Base-by-base conservation (phyloP, 2,113 vertebrate genomes). In the Corapipo altera region DNA sequence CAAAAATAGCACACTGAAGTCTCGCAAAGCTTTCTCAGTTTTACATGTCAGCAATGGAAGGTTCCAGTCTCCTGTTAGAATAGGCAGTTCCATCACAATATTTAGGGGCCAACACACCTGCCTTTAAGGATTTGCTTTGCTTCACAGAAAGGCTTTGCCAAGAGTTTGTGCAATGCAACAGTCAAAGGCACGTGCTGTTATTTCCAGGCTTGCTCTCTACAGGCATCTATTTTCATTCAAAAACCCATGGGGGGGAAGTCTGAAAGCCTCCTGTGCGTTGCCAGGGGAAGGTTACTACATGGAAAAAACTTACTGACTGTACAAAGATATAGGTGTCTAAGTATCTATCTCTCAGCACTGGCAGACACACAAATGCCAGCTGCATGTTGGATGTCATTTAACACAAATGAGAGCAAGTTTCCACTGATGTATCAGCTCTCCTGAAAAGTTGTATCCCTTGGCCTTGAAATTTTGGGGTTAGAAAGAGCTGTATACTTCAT, bases 161-260 rank as follows among this genome's bases (percentile, higher is more conserved):
- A 49, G 33, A 9, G 33, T 70, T 61, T 76, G 33, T 73, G n/a
- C 3, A 2, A 75, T 54, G 28, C 66, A 79, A 61, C 21, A 20
- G 52, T 57, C 72, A 73, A 37, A 91, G 37, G 22, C 14, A 67
- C 1, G 0, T 30, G 17, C 28, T 0, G 0, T 9, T 75, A 75
- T 78, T 91, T 92, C 74, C n/a, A 75, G 23, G 21, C 33, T 79
- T 21, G 18, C 19, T 48, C 41, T 70, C 62, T 65, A 65, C 28
- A 61, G 58, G 59, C 49, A 65, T 59, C 39, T 61, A 21, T 48
- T 69, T 88, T 57, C 11, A 55, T 82, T 67, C 28, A 52, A 76
- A 91, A 92, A 23, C 15, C 33, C 30, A 21, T 0, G 1, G 15
- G 6, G 24, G 4, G 2, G 2, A 2, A 41, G 19, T 11, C 69